Conservation (phyloP, 2,888 invertebrate species). For the Lepidochrysops patricia region DNA sequence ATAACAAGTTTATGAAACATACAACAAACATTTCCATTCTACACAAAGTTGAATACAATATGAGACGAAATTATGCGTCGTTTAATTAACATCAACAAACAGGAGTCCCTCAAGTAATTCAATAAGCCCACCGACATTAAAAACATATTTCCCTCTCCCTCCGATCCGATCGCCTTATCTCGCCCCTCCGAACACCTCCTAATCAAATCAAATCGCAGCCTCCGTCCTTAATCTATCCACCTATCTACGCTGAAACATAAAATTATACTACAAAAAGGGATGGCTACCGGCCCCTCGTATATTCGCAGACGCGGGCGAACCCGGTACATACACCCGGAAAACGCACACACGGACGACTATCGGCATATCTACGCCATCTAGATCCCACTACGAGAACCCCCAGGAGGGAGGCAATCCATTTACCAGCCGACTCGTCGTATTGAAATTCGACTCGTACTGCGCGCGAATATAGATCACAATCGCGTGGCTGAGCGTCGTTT, state of each 20-base stretch:
- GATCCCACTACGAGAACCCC: slow-evolving; percentile 73
- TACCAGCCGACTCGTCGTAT: slow-evolving; percentile 50
- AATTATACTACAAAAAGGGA: slow-evolving; percentile 74
- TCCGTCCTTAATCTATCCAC: slow-evolving; percentile 71
- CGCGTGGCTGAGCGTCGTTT: slow-evolving; percentile 65
- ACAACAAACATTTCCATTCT: neutral
- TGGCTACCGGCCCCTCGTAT: slow-evolving; percentile 67
- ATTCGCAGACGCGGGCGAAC: slow-evolving; percentile 72
- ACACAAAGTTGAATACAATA: neutral
- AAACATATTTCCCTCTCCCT: slow-evolving; percentile 69
- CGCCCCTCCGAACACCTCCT: slow-evolving; percentile 68
- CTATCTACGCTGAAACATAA: slow-evolving; percentile 70
- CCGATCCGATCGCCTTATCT: slow-evolving; percentile 71
- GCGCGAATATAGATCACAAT: slow-evolving; percentile 67
- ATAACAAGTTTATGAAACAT: neutral
- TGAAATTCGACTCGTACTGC: slow-evolving; percentile 58
- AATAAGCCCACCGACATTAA: slow-evolving; percentile 71
- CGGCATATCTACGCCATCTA: slow-evolving; percentile 74
- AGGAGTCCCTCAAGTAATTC: slow-evolving; percentile 62
- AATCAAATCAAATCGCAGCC: slow-evolving; percentile 75
- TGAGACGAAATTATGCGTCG: slow-evolving; percentile 18
- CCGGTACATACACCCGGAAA: slow-evolving; percentile 55
- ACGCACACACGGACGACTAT: slow-evolving; percentile 60
- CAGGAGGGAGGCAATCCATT: slow-evolving; percentile 74
- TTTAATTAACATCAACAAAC: slow-evolving; percentile 51